phyloP scores from a whole-genome alignment of 2,113 vertebrate species.

The Rhodinocichla rosea region DNA sequence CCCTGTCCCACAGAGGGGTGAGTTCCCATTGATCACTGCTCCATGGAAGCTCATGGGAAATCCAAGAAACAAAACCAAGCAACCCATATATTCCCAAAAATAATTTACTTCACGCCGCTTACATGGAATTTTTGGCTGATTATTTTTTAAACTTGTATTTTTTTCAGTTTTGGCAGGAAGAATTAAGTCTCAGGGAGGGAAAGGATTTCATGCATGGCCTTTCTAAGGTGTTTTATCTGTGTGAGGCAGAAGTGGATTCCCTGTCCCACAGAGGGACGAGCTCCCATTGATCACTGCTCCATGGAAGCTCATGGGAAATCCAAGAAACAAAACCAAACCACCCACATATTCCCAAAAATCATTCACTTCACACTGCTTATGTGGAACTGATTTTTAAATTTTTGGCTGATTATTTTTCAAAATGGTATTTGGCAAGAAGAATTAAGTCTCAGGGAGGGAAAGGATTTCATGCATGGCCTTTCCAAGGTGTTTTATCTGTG shows the following conservation, averaged over 20 bases:
- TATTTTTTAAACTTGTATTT: not conserved
- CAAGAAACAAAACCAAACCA: not conserved
- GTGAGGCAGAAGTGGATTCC: not conserved
- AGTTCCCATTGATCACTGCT: not conserved
- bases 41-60: not conserved
- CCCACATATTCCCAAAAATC: not conserved
- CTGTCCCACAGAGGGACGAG: accelerated
- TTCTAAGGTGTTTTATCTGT: not conserved
- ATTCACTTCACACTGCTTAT: not conserved
- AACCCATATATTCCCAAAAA: not conserved
- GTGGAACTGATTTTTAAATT: not conserved
- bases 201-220: not conserved
- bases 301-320: not conserved
- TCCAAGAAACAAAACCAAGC: not conserved
- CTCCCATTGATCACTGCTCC: not conserved
- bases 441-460: not conserved
- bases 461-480: not conserved
- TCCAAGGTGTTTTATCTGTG: not conserved
- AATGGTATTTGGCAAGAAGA: not conserved
- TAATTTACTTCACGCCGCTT: not conserved
- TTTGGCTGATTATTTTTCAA: not conserved
- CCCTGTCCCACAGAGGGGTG: accelerated
- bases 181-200: not conserved
- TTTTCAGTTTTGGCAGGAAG: not conserved
- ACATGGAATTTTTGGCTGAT: not conserved